Conservation (phyloP, 2,113 vertebrate species). For the Dermatemys mawii region DNA sequence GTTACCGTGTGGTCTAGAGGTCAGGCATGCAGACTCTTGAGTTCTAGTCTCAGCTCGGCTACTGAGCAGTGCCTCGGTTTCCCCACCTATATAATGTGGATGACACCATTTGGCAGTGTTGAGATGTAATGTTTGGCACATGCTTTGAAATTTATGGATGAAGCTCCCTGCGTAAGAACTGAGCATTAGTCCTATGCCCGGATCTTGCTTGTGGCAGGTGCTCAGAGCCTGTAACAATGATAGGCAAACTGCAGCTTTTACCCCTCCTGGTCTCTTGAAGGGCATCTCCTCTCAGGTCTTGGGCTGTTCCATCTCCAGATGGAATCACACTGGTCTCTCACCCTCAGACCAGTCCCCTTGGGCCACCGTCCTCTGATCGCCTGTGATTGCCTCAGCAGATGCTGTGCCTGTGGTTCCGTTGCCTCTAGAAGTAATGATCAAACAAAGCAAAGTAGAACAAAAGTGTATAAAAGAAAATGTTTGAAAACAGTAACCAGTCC, state of each 20-base stretch:
- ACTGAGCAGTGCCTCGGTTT: neutral
- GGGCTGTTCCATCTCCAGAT: neutral
- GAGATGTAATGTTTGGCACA: neutral
- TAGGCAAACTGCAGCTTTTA: neutral
- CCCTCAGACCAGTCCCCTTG: neutral
- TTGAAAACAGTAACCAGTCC: neutral
- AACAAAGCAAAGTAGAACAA: neutral
- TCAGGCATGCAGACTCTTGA: neutral
- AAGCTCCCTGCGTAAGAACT: neutral
- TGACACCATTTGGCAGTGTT: neutral
- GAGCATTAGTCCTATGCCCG: neutral
- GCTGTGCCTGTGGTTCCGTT: neutral
- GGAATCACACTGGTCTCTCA: neutral
- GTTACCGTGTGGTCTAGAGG: neutral
- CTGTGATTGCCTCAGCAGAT: neutral
- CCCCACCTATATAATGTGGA: neutral
- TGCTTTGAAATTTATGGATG: neutral
- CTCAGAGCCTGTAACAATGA: neutral
- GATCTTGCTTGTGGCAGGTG: neutral
- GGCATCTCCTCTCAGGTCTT: neutral
- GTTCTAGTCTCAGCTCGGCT: neutral
- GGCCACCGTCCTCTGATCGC: neutral
- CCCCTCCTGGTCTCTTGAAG: neutral
- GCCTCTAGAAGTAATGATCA: neutral
- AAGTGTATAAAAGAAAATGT: neutral